Conservation (phyloP, 2,113 vertebrate species). For the Epinephelus cyanopodus region DNA sequence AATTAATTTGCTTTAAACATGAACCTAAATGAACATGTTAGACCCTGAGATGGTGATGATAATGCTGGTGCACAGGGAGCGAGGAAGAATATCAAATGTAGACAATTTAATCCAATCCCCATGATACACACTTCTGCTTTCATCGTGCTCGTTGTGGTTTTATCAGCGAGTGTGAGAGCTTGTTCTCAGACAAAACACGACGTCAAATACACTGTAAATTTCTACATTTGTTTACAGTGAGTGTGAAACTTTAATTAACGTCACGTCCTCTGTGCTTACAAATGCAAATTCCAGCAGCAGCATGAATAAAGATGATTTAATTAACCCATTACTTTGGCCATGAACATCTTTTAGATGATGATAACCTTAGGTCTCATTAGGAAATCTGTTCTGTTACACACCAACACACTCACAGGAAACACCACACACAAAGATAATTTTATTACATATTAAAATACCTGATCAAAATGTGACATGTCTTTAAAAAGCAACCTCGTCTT, state of each 20-base stretch:
- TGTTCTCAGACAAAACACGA: constrained; percentile 34
- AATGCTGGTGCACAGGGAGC: constrained; percentile 27
- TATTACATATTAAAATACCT: not conserved
- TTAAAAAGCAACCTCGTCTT: not conserved
- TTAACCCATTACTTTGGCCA: constrained; percentile 51
- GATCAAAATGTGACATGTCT: not conserved
- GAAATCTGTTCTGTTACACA: constrained; percentile 3
- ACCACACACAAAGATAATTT: not conserved
- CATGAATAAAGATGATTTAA: constrained; percentile 57
- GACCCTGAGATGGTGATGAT: constrained; percentile 55
- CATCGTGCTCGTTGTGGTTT: constrained; percentile 22
- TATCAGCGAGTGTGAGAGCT: constrained; percentile 13
- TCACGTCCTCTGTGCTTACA: not conserved
- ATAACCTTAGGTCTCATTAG: constrained; percentile 16
- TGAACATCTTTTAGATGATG: constrained; percentile 36
- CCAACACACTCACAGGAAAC: no score
- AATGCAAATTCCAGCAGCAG: constrained; percentile 24
- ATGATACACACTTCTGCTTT: constrained; percentile 30
- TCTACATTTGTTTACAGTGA: constrained; percentile 38
- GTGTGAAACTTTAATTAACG: constrained; percentile 38
- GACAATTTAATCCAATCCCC: constrained; percentile 55
- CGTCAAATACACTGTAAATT: constrained; percentile 26
- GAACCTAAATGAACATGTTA: constrained; percentile 60
- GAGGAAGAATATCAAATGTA: constrained; percentile 44
- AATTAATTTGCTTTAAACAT: constrained; percentile 63